Evolutionary conservation across 2,888 invertebrate genomes (phyloP).

Genomic region (Epirrita christyi): DNA sequence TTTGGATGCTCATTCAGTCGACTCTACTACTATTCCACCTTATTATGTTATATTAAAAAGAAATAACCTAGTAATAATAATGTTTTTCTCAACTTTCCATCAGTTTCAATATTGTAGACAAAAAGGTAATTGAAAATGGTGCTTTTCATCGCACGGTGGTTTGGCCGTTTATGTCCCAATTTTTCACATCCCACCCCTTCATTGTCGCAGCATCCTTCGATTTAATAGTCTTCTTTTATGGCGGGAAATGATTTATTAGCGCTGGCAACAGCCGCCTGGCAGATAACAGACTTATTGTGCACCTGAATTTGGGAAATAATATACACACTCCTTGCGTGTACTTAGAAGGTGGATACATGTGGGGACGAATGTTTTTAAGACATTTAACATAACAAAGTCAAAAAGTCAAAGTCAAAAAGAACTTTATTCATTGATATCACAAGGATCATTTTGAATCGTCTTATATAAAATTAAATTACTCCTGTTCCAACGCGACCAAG

Average conservation of each 20-base stretch:
- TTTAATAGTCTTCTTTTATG: slow-evolving; percentile 76
- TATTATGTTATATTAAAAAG: too few species aligned
- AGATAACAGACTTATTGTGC: slow-evolving; percentile 61
- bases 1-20: too few species aligned
- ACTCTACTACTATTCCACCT: too few species aligned
- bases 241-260: slow-evolving; percentile 71
- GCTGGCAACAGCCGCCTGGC: slow-evolving; percentile 50
- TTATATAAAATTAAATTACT: too few species aligned
- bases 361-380: too few species aligned
- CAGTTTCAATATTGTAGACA: slow-evolving; percentile 33
- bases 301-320: slow-evolving; percentile 42
- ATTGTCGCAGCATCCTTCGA: slow-evolving; percentile 66
- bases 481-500: too few species aligned
- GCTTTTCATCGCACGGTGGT: slow-evolving; percentile 61
- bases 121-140: slow-evolving; percentile 67
- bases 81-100: slow-evolving; percentile 1
- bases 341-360: too few species aligned
- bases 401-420: too few species aligned
- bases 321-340: not conserved
- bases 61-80: too few species aligned
- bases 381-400: too few species aligned
- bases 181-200: slow-evolving; percentile 68
- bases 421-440: too few species aligned
- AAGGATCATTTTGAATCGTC: too few species aligned
- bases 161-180: slow-evolving; percentile 74